Percentiles rank a stretch among this genome's conserved stretches.
These are phyloP conservation scores for Sepioteuthis lessoniana DNA, from an alignment of 2,888 invertebrate genomes.

Conservation along the genomic window DNA sequence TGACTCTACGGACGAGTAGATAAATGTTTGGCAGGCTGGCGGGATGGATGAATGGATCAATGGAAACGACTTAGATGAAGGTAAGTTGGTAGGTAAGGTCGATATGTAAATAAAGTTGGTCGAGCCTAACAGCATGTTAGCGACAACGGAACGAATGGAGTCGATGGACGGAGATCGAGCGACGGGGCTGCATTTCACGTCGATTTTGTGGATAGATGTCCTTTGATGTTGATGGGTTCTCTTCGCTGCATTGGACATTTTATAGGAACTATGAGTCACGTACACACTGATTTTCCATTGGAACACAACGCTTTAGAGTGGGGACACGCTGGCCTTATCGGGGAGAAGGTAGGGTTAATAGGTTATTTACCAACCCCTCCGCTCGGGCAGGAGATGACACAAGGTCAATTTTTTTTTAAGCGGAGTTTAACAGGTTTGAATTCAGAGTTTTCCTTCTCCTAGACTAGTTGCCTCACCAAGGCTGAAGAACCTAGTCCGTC, in stretches of 20 bases:
- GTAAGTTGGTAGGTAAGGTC: too few relatives aligned
- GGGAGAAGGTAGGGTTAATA: not conserved
- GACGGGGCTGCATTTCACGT: not conserved
- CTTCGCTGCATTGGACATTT: not conserved
- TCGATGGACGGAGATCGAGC: not conserved
- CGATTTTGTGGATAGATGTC: not conserved
- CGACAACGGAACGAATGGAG: not conserved
- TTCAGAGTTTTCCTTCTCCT: too few relatives aligned
- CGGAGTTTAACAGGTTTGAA: too few relatives aligned
- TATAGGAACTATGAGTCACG: not conserved
- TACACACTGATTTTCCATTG: not conserved
- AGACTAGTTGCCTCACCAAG: too few relatives aligned
- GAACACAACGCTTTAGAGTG: not conserved
- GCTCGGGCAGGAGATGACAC: too few relatives aligned
- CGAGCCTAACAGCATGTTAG: not conserved
- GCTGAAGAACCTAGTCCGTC: too few relatives aligned
- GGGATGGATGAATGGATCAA: too few relatives aligned
- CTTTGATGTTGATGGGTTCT: constrained; percentile 3
- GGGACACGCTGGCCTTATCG: not conserved
- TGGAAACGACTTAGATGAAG: not conserved
- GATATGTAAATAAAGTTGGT: too few relatives aligned
- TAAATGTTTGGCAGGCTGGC: not conserved
- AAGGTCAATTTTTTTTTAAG: too few relatives aligned
- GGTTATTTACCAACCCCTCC: too few relatives aligned
- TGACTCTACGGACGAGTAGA: not conserved